A percentile compares a stretch with the other conserved stretches of the same genome.
phyloP scores from a whole-genome alignment of 2,888 invertebrate species.

The Trichopoda pennipes region DNA sequence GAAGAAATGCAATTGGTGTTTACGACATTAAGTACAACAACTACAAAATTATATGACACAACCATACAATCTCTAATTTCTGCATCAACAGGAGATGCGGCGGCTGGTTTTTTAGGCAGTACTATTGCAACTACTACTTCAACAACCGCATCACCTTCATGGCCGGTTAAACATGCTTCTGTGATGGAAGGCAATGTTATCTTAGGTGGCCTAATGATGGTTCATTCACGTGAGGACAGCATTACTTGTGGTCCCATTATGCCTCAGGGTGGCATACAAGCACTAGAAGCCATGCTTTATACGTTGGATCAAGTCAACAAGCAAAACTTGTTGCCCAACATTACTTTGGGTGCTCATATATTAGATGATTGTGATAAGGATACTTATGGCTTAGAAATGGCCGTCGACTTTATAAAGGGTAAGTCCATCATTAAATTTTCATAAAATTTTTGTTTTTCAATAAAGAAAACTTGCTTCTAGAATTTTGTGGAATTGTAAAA shows the following conservation, averaged over 20 bases:
- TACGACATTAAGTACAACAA: not conserved
- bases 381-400: conserved; percentile 97
- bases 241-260: conserved; percentile 95
- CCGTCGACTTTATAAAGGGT: conserved; percentile 98
- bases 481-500: not conserved
- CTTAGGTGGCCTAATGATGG: conserved; percentile 96
- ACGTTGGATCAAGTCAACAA: conserved; percentile 91
- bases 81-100: conserved; percentile 2
- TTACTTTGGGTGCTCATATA: conserved; percentile 92
- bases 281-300: conserved; percentile 95
- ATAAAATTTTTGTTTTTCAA: not conserved
- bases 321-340: conserved; percentile 86
- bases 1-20: conserved; percentile 27
- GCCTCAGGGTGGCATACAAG: conserved; percentile 95
- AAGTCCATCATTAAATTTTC: conserved; percentile 75
- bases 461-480: conserved; percentile 16
- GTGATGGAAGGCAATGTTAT: conserved; percentile 93
- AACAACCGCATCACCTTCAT: conserved; percentile 76
- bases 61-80: not conserved
- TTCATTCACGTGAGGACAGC: conserved; percentile 93
- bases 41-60: not conserved
- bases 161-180: conserved; percentile 93
- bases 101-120: not conserved
- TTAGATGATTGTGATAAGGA: conserved; percentile 98
- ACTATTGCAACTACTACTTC: conserved; percentile 57